Evolutionary conservation across 2,888 invertebrate species (phyloP).

Genomic region (Odiellus spinosus): DNA sequence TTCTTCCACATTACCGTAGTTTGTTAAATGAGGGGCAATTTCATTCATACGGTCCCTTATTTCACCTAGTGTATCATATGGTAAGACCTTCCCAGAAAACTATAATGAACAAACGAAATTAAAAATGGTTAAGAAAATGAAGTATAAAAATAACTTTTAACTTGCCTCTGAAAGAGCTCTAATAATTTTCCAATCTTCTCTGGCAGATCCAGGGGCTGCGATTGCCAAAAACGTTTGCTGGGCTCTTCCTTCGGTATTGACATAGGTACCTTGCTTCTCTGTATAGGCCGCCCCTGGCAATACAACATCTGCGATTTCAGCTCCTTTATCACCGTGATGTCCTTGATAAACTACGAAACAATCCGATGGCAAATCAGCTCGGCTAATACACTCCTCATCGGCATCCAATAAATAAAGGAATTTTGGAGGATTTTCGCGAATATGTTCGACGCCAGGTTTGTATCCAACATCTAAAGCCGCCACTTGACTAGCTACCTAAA

Average conservation of each 20-base stretch:
- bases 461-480: conserved; percentile 94
- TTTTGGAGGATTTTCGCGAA: conserved; percentile 45
- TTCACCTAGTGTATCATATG: conserved; percentile 73
- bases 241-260: conserved; percentile 92
- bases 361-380: conserved; percentile 59
- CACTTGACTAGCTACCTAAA: conserved; percentile 40
- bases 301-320: conserved; percentile 76
- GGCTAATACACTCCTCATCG: conserved; percentile 64
- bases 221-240: conserved; percentile 78
- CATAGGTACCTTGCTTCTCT: conserved; percentile 67
- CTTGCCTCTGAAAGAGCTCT: conserved; percentile 84
- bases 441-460: conserved; percentile 44
- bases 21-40: conserved; percentile 21
- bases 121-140: conserved; percentile 2
- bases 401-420: conserved; percentile 83
- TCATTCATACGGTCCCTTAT: conserved; percentile 64
- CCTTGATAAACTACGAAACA: conserved; percentile 72
- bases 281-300: conserved; percentile 95
- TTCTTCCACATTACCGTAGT: conserved; percentile 52
- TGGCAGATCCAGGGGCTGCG: conserved; percentile 75
- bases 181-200: conserved; percentile 97
- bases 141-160: background rate
- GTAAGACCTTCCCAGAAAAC: conserved; percentile 47
- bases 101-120: conserved; percentile 5
- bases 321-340: conserved; percentile 92